Evolutionary conservation across 2,888 invertebrate genomes (phyloP), one percentile per base, ranked within the genome.

Genomic region (Plebejus anna): DNA sequence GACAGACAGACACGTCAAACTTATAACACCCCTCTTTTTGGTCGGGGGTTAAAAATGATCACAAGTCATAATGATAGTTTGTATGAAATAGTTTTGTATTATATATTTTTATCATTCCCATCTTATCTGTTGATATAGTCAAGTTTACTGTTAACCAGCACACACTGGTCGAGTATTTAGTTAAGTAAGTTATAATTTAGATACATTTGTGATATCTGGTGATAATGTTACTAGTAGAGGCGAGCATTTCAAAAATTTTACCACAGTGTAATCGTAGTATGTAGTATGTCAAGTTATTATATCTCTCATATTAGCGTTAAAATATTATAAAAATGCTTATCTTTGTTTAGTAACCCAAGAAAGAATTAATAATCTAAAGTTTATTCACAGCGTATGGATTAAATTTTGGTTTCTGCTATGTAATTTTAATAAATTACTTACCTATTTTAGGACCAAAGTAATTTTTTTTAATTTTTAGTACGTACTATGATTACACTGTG

Each of bases 161-260:
- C 55, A 55, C 28, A 32, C 28, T 73, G 55, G 32, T 73, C 55
- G 16, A 32, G 11, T 73, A 32, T 51, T 72, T 47, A 71, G 73
- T 73, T 73, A 73, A 73, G 73, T 73, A 73, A 73, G 73, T 32
- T 73, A 51, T 73, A 73, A 73, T 55, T 73, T 76, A 71, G 36
- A 70, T 70, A 61, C 70, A 76, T 76, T 71, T 76, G 76, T 76
- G 76, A 76, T 76, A 76, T 70, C 70, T 70, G 76, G 76, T 76
- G 76, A 76, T 76, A 76, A 76, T 51, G 70, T 70, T 57, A 70
- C 57, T 73, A 73, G 73, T 51, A 51, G 51, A 47, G 73, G 22
- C 47, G 73, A 13, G 47, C 55, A 51, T 55, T 51, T 13, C 42
- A 71, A n/a, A 70, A 38, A n/a, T 42, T 9, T 22, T n/a, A 16